Base-by-base conservation (phyloP, 1,140 invertebrate genomes). In the Eumeta japonica region DNA sequence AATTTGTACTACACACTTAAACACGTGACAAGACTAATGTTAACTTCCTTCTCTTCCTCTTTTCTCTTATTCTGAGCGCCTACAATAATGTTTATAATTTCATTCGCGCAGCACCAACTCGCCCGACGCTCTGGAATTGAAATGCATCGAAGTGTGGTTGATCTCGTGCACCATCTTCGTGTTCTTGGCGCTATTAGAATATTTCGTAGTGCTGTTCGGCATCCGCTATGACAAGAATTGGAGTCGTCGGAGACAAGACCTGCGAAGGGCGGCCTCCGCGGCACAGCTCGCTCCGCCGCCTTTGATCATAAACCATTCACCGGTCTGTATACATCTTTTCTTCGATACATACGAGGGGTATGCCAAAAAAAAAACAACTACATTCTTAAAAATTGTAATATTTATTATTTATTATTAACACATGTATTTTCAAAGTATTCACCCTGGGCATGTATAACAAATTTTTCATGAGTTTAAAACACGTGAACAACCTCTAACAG, bases 101-200 rank as follows among this genome's bases (percentile, higher is more conserved):
- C n/a, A n/a, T n/a, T n/a, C n/a, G n/a, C n/a, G 3, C 63, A 81
- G 80, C 55, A 80, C 81, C 52, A 82, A 81, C 57, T 82, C 81
- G 4, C 81, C 81, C 2, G 79, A 79, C 45, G 80, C 80, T 0
- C 59, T 82, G n/a, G 82, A 83, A 50, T 59, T 84, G 17, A 85
- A 87, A 55, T 83, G 83, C 43, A 81, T 87, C 13, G 85, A 88
- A 56, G 79, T 87, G 13, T 88, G 85, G 85, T 77, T 86, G 57
- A 80, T 84, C 44, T 81, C 78, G 4, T 87, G 86, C 61, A 83
- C 85, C 3, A 63, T 84, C 19, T 87, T 88, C 62, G 84, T 87
- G 11, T 87, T 87, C 57, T 66, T 83, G 5, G 81, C 84, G 0
- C 62, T 88, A n/a, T 62, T 86, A 34, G 85, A 88, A 58, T 88